phyloP scores from a whole-genome alignment of 2,888 invertebrate genomes.

The Timandra comae region DNA sequence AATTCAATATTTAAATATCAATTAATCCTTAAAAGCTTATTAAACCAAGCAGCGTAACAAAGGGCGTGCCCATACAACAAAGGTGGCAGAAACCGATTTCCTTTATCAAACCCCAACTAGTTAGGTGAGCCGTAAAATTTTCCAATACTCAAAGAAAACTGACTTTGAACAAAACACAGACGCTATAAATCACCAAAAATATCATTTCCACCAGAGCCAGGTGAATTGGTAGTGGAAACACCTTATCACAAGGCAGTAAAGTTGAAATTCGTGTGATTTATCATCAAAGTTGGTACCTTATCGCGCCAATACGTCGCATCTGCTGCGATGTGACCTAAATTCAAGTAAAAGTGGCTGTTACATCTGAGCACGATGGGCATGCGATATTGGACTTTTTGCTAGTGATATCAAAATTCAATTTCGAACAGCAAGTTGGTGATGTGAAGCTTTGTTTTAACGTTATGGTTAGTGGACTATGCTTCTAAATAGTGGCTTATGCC shows the following conservation, averaged over 20 bases:
- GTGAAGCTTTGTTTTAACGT: constrained; percentile 16
- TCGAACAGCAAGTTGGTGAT: constrained; percentile 2
- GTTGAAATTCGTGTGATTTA: constrained; percentile 13
- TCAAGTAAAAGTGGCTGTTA: constrained; percentile 23
- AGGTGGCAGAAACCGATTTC: background rate
- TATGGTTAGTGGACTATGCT: constrained; percentile 15
- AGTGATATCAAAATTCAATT: constrained; percentile 15
- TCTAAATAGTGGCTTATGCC: constrained; percentile 8
- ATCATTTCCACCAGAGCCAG: constrained; percentile 5
- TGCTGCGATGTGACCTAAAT: constrained; percentile 31
- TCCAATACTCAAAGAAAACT: constrained; percentile 8
- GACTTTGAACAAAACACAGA: constrained; percentile 2
- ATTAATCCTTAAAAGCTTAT: no score
- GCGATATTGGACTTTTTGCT: constrained; percentile 17
- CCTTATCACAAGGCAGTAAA: constrained; percentile 10
- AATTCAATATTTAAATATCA: no score
- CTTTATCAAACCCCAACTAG: background rate
- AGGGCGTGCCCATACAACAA: background rate
- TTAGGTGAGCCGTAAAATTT: constrained; percentile 1
- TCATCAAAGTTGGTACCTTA: constrained; percentile 13
- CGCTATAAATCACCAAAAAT: constrained; percentile 16
- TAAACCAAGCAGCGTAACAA: no score
- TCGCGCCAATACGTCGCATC: constrained; percentile 27
- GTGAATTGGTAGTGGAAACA: constrained; percentile 3
- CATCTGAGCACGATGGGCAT: constrained; percentile 20